phyloP scores from a whole-genome alignment of 2,888 invertebrate genomes.

The Vanessa cardui region DNA sequence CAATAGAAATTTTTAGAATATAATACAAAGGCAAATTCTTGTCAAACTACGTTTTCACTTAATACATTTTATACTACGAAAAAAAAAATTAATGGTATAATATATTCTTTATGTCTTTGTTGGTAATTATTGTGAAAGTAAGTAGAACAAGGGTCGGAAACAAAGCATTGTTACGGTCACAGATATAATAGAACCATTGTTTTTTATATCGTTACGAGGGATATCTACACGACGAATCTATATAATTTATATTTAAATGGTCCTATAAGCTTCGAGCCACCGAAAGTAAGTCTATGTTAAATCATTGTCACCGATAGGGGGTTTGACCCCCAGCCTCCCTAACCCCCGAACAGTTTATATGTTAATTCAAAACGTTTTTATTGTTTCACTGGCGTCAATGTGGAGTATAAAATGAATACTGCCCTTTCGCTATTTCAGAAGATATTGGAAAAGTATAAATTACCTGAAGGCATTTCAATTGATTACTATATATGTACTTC shows the following conservation, averaged over 20 bases:
- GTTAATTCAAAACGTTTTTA: slow-evolving; percentile 56
- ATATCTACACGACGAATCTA: slow-evolving; percentile 26
- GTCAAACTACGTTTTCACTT: not conserved
- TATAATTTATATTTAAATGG: slow-evolving; percentile 25
- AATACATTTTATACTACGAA: not conserved
- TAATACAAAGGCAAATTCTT: no score
- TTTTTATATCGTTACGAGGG: slow-evolving; percentile 17
- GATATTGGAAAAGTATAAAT: slow-evolving; percentile 14
- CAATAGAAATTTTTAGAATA: no score
- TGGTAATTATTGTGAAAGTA: slow-evolving; percentile 4
- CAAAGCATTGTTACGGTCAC: slow-evolving; percentile 16
- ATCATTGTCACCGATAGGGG: slow-evolving; percentile 39
- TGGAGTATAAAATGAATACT: slow-evolving; percentile 41
- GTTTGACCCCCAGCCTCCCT: slow-evolving; percentile 10
- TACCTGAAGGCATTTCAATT: slow-evolving; percentile 10
- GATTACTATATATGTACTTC: slow-evolving; percentile 7
- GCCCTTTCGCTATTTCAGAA: slow-evolving; percentile 31
- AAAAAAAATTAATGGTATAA: not conserved
- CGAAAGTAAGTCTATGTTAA: slow-evolving; percentile 33
- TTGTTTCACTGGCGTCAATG: slow-evolving; percentile 50
- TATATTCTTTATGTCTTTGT: not conserved
- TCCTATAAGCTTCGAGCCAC: slow-evolving; percentile 22
- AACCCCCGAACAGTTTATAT: slow-evolving; percentile 52
- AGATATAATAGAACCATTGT: slow-evolving; percentile 18
- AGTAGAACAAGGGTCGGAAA: slow-evolving; percentile 14